Evolutionary conservation across 2,888 invertebrate genomes (phyloP), one percentile per base, ranked within the genome.

Genomic region (Drosophila merina): DNA sequence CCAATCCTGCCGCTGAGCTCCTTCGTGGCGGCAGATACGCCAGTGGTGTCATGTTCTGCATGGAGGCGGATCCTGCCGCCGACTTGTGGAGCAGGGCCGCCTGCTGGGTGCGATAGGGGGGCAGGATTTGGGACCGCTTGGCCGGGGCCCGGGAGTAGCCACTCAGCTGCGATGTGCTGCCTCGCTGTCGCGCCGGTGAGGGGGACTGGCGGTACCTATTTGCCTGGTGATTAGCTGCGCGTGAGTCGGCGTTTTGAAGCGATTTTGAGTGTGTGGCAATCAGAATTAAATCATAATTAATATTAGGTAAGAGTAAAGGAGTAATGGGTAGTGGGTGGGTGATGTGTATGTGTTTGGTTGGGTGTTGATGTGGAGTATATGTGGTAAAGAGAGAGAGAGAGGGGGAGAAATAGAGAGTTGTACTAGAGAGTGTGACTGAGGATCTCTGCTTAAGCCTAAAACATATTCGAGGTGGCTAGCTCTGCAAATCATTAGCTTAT

Each of bases 181-280:
- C 92, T 91, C 94, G 93, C 88, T 93, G 93, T 77, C 93, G 93
- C 81, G 93, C 93, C 86, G 95, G 94, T 92, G 94, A 94, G 80
- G 94, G 93, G 78, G 94, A 94, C 91, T 95, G 94, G 90, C 93
- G 93, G 92, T 94, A 93, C 93, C 94, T 95, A 92, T 90, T 91
- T 90, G 90, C 91, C 91, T 90, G 91, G 89, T 90, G 91, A 91
- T 93, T 91, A 89, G 90, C 91, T 90, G 91, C 91, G 90, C 73
- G 72, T 62, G 66, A 67, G 66, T 71, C 66, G 64, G 64, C 66
- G 48, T 52, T 67, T 42, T 57, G 57, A 58, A 57, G 66, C 71
- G 79, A 75, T 76, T 84, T 77, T 74, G 84, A 80, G 79, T 71
- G 63, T 67, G 62, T 57, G 57, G 89, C 90, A 90, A 91, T 90